A percentile compares a stretch with the other conserved stretches of the same genome.
phyloP scores from a whole-genome alignment of 2,797 vertebrate genomes.

The Neopelma chrysocephalum region DNA sequence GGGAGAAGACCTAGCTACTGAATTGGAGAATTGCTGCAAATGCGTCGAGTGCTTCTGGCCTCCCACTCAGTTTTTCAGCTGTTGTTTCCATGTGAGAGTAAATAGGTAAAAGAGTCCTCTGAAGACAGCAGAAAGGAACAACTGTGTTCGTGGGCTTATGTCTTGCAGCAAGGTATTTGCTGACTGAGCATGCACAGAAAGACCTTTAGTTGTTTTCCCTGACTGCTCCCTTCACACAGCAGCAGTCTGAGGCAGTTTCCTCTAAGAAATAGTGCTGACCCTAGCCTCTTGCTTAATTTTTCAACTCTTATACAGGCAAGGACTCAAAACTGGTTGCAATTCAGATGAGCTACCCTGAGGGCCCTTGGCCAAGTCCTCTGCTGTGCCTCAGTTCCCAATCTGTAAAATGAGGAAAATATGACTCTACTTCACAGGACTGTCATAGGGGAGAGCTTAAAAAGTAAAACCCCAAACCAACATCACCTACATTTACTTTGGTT shows the following conservation, averaged over 20 bases:
- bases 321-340: background rate
- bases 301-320: background rate
- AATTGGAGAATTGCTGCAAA: slow-evolving; percentile 33
- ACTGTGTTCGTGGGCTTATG: background rate
- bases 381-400: background rate
- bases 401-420: background rate
- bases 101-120: slow-evolving; percentile 32
- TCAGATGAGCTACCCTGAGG: background rate
- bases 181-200: background rate
- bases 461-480: background rate
- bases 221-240: background rate
- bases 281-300: slow-evolving; percentile 13
- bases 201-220: background rate
- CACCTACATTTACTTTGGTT: background rate
- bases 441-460: background rate
- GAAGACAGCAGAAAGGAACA: slow-evolving; percentile 16
- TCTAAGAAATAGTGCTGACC: slow-evolving; percentile 12
- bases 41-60: slow-evolving; percentile 39
- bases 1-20: slow-evolving; percentile 44
- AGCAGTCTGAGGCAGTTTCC: background rate
- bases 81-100: slow-evolving; percentile 24
- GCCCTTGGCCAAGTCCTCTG: background rate
- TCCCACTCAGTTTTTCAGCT: slow-evolving; percentile 40
- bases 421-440: background rate
- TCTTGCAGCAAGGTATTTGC: slow-evolving; percentile 22